Evolutionary conservation across 2,797 vertebrate species (phyloP).

Genomic region (Chiroxiphia lanceolata): DNA sequence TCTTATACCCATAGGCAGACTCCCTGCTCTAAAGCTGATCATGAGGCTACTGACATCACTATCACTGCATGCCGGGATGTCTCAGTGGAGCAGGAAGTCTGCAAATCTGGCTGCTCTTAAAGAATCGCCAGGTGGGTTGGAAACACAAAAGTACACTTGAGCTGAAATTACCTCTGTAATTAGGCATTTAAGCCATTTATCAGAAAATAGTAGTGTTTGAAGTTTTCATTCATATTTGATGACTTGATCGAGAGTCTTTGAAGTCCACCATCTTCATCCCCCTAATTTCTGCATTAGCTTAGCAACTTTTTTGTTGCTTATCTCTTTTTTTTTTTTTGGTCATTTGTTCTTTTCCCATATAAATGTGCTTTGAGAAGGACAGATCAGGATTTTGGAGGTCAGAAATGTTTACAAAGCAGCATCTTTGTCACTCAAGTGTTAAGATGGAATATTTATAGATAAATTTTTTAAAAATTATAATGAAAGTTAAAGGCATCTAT

Average conservation of each 20-base stretch:
- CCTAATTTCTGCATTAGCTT: background rate
- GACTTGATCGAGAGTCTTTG: background rate
- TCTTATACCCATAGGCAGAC: conserved; percentile 69
- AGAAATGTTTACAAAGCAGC: background rate
- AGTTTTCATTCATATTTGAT: background rate
- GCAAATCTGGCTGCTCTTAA: conserved; percentile 70
- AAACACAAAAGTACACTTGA: conserved; percentile 58
- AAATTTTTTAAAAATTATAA: fast-evolving
- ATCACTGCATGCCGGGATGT: conserved; percentile 65
- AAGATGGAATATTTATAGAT: background rate
- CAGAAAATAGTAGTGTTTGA: background rate
- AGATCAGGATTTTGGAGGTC: background rate
- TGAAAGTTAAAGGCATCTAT: background rate
- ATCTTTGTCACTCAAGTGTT: background rate
- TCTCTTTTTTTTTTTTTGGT: background rate
- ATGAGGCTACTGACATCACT: conserved; percentile 62
- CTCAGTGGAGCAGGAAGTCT: conserved; percentile 72
- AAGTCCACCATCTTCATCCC: background rate
- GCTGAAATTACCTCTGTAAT: conserved; percentile 58
- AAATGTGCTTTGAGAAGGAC: background rate
- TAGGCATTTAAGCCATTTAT: background rate
- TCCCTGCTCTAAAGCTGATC: conserved; percentile 69
- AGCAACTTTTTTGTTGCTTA: background rate
- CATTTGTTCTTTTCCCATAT: background rate
- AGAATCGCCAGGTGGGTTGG: conserved; percentile 62